These are phyloP conservation scores for Thalassaphorura encarpata DNA, from an alignment of 1,140 invertebrate species.

Conservation along the genomic window DNA sequence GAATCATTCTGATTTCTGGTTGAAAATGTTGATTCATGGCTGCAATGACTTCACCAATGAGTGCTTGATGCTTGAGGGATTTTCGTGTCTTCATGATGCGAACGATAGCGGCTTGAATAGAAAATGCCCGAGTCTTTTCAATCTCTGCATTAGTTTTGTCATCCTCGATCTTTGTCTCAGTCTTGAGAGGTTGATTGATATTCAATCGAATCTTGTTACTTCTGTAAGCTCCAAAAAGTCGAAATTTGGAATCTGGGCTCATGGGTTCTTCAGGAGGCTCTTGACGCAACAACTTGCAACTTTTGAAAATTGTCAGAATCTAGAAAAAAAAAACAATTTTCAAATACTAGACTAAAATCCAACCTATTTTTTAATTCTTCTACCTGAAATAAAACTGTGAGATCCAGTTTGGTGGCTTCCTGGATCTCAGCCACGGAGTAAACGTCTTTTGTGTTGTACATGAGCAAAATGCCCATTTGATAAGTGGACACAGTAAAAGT, in stretches of 20 bases:
- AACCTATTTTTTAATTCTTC: too few relatives aligned
- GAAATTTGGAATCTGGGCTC: slow-evolving; percentile 56
- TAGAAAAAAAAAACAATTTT: slow-evolving; percentile 37
- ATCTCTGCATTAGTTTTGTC: slow-evolving; percentile 96
- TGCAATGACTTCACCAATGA: slow-evolving; percentile 89
- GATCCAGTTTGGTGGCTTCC: neutral
- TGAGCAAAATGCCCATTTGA: neutral
- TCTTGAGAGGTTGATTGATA: slow-evolving; percentile 52
- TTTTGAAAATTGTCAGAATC: slow-evolving; percentile 82
- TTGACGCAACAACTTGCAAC: slow-evolving; percentile 74
- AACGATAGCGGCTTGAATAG: slow-evolving; percentile 96
- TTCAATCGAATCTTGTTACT: slow-evolving; percentile 61
- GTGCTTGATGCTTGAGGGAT: slow-evolving; percentile 84
- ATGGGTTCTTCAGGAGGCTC: slow-evolving; percentile 65
- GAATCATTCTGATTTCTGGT: slow-evolving; percentile 89
- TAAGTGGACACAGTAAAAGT: slow-evolving; percentile 5
- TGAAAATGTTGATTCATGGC: slow-evolving; percentile 90
- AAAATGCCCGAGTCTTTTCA: slow-evolving; percentile 91
- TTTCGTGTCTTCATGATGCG: slow-evolving; percentile 99
- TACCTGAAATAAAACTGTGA: neutral
- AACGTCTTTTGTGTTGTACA: neutral
- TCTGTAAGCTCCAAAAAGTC: slow-evolving; percentile 71
- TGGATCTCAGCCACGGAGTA: neutral
- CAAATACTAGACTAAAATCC: too few relatives aligned
- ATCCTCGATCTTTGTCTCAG: slow-evolving; percentile 55